A percentile compares a stretch with the other conserved stretches of the same genome.
Evolutionary conservation across 1,140 invertebrate genomes (phyloP).

Genomic region (Trachymyrmex cornetzi): DNA sequence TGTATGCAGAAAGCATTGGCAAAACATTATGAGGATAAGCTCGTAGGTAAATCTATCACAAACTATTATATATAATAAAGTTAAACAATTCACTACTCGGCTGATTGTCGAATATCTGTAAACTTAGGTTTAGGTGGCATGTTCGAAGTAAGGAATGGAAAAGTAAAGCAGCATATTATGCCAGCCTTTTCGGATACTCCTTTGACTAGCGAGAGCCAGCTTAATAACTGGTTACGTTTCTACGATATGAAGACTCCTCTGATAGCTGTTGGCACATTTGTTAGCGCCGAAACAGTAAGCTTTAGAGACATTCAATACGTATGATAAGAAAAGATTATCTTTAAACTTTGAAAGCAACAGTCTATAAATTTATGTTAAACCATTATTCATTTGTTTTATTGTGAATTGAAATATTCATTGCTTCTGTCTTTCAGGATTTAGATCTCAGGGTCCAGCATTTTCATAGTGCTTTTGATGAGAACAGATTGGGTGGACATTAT

Average conservation of each 20-base stretch:
- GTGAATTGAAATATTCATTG: constrained; percentile 13
- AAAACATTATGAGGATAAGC: constrained; percentile 90
- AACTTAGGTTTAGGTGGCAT: constrained; percentile 93
- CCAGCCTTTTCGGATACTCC: constrained; percentile 94
- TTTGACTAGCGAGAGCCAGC: constrained; percentile 90
- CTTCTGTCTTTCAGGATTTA: constrained; percentile 88
- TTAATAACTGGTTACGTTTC: constrained; percentile 97
- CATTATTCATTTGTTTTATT: constrained; percentile 43
- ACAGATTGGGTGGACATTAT: constrained; percentile 96
- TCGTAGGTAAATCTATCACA: constrained; percentile 89
- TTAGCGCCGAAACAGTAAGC: constrained; percentile 94
- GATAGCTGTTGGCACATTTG: constrained; percentile 94
- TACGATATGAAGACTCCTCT: constrained; percentile 96
- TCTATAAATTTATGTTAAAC: constrained; percentile 38
- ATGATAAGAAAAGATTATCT: not conserved
- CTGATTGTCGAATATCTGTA: not conserved
- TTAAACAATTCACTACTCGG: not conserved
- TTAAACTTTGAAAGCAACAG: not conserved
- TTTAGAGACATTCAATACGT: not conserved
- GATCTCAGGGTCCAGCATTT: constrained; percentile 98
- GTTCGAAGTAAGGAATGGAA: constrained; percentile 94
- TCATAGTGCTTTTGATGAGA: constrained; percentile 95
- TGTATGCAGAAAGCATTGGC: constrained; percentile 92
- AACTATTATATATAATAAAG: not conserved
- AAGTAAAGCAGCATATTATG: constrained; percentile 97